phyloP scores from a whole-genome alignment of 2,797 vertebrate genomes.

The Fringilla coelebs region DNA sequence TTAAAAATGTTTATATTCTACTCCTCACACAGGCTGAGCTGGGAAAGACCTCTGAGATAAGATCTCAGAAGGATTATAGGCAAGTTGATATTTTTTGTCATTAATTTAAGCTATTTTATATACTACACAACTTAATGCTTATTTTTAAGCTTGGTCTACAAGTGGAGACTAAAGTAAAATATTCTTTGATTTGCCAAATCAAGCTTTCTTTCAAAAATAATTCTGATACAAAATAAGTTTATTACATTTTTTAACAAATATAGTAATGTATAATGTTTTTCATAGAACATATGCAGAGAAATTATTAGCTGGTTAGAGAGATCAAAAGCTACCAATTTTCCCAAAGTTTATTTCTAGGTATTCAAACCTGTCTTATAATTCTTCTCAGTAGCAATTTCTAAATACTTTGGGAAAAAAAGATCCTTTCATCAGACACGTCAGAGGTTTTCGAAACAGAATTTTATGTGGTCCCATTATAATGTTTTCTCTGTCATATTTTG shows the following conservation, averaged over 20 bases:
- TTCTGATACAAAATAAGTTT: not conserved
- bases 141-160: not conserved
- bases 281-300: not conserved
- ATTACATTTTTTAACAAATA: not conserved
- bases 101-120: not conserved
- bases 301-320: not conserved
- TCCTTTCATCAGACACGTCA: not conserved
- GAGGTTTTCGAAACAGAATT: not conserved
- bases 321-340: not conserved
- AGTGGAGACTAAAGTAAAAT: not conserved
- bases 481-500: not conserved
- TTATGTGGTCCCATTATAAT: not conserved
- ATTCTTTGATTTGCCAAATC: not conserved
- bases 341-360: not conserved
- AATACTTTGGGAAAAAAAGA: not conserved
- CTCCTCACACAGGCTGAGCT: not conserved
- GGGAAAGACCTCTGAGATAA: not conserved
- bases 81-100: not conserved
- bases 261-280: not conserved
- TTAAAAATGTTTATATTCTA: not conserved
- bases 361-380: not conserved
- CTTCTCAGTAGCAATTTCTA: not conserved
- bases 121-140: not conserved
- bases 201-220: not conserved
- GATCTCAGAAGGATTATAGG: not conserved